A percentile compares a stretch with the other conserved stretches of the same genome.
These are phyloP conservation scores for Todiramphus chloris DNA, from an alignment of 2,113 vertebrate species.

Conservation along the genomic window DNA sequence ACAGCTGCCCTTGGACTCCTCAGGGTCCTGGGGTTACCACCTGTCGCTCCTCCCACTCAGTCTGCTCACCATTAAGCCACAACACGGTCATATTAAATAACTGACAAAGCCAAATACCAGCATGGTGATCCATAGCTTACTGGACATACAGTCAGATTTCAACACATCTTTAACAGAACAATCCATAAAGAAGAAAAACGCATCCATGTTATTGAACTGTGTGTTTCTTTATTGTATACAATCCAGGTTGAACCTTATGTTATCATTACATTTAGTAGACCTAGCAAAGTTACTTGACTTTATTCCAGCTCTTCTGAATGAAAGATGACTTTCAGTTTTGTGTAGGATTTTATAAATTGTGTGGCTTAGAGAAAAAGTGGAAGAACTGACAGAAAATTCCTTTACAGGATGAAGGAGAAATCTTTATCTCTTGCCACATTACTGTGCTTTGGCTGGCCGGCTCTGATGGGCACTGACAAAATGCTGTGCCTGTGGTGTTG, in stretches of 20 bases:
- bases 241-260: background rate
- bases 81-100: background rate
- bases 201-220: background rate
- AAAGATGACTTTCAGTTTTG: background rate
- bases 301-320: background rate
- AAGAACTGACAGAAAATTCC: background rate
- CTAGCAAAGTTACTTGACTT: background rate
- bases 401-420: background rate
- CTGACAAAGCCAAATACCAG: background rate
- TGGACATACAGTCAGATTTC: background rate
- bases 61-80: background rate
- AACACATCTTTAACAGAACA: background rate
- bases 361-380: background rate
- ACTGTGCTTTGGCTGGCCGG: background rate
- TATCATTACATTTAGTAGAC: background rate
- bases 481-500: background rate
- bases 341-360: background rate
- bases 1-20: no score
- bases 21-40: no score
- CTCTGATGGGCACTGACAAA: background rate
- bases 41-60: no score
- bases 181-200: background rate
- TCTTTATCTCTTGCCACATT: background rate
- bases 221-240: background rate
- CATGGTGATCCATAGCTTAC: background rate